Percentiles rank a stretch among this genome's conserved stretches.
Evolutionary conservation across 2,113 vertebrate species (phyloP).

Genomic region (Pipra filicauda): DNA sequence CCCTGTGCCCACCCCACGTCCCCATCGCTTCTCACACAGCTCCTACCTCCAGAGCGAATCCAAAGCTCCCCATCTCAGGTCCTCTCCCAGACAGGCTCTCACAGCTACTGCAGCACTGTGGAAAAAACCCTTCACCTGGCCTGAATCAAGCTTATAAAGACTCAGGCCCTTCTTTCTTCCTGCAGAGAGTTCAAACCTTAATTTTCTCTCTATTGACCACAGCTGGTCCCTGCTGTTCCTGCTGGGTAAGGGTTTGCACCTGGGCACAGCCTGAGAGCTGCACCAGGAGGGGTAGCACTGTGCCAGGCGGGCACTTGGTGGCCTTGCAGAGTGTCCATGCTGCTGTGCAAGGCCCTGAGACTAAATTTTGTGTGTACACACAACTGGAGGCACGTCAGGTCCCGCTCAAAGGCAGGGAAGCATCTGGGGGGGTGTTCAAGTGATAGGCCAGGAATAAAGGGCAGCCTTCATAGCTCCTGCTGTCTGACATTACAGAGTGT

Average conservation of each 20-base stretch:
- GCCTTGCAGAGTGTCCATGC: accelerated
- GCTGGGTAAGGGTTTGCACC: accelerated
- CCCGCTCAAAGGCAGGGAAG: neutral
- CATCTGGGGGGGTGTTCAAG: neutral
- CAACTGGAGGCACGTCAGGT: accelerated
- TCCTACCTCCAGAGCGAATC: neutral
- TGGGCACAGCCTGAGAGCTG: neutral
- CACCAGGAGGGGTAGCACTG: accelerated
- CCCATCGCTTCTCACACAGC: neutral
- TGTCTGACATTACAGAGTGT: accelerated
- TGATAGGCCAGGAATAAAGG: neutral
- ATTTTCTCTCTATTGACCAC: neutral
- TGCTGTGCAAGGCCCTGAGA: accelerated
- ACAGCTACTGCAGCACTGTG: accelerated
- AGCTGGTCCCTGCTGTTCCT: neutral
- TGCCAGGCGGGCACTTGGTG: accelerated
- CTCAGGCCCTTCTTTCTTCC: accelerated
- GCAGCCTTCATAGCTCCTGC: neutral
- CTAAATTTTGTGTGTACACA: accelerated
- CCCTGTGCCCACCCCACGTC: accelerated
- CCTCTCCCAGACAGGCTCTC: neutral
- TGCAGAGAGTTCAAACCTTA: neutral
- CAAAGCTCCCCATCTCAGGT: neutral
- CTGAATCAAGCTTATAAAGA: neutral
- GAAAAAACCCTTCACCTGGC: accelerated